Evolutionary conservation across 2,888 invertebrate species (phyloP).

Genomic region (Tetanocera ferruginea): DNA sequence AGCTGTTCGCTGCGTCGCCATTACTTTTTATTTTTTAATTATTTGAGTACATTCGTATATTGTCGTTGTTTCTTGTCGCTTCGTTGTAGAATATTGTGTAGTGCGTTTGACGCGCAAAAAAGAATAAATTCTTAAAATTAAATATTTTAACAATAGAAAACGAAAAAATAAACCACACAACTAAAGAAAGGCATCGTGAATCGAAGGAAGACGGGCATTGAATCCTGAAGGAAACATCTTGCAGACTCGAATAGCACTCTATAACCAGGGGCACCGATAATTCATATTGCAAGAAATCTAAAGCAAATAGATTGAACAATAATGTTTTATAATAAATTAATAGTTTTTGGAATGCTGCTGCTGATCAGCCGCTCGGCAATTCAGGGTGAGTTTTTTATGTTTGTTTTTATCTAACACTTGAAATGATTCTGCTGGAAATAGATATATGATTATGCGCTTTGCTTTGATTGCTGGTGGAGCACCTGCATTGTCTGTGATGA

Average conservation of each 20-base stretch:
- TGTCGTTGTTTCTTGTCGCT: slow-evolving; percentile 22
- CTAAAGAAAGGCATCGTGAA: background rate
- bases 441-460: background rate
- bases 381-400: slow-evolving; percentile 54
- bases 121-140: background rate
- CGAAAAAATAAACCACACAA: slow-evolving; percentile 1
- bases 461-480: background rate
- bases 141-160: slow-evolving; percentile 44
- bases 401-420: background rate
- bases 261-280: background rate
- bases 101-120: slow-evolving; percentile 3
- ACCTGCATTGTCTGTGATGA: background rate
- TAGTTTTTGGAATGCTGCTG: slow-evolving; percentile 54
- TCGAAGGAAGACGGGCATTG: background rate
- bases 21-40: slow-evolving; percentile 8
- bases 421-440: background rate
- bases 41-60: slow-evolving; percentile 12
- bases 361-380: slow-evolving; percentile 48
- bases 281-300: slow-evolving; percentile 23
- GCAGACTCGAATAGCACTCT: background rate
- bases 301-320: slow-evolving; percentile 37
- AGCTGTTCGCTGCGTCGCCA: background rate
- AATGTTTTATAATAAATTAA: slow-evolving; percentile 58
- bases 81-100: background rate
- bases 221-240: background rate